Conservation (phyloP, 1,140 invertebrate species). For the Zaprionus taronus region DNA sequence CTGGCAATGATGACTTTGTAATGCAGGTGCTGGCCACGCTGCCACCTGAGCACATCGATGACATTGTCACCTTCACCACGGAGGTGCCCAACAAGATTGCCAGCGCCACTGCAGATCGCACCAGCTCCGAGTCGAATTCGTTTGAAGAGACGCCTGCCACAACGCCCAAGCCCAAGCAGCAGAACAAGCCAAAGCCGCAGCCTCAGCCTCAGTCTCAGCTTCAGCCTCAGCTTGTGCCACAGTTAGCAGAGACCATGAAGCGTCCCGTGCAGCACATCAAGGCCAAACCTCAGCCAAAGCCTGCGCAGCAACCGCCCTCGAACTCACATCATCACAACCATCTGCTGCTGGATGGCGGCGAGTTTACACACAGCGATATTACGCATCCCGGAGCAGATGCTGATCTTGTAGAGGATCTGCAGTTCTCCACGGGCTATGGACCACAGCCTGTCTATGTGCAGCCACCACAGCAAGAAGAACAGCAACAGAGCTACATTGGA, state of each 20-base stretch:
- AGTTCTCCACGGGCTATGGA: constrained; percentile 82
- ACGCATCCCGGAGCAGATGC: constrained; percentile 82
- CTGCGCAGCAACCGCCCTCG: constrained; percentile 1
- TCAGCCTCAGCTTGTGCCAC: constrained; percentile 24
- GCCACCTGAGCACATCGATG: constrained; percentile 62
- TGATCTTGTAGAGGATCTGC: constrained; percentile 79
- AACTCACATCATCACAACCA: constrained; percentile 71
- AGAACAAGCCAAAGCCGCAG: constrained; percentile 23
- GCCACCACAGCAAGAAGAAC: constrained; percentile 56
- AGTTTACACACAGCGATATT: constrained; percentile 83
- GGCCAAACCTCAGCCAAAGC: constrained; percentile 42
- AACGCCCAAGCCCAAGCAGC: constrained; percentile 19
- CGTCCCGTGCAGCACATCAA: constrained; percentile 55
- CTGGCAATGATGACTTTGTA: constrained; percentile 77
- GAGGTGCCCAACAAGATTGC: constrained; percentile 76
- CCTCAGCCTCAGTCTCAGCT: neutral
- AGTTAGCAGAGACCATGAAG: constrained; percentile 34
- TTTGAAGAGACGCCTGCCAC: constrained; percentile 65
- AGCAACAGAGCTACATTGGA: constrained; percentile 47
- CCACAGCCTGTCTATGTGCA: constrained; percentile 73
- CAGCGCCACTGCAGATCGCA: constrained; percentile 53
- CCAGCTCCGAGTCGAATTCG: constrained; percentile 76
- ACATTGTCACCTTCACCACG: constrained; percentile 70
- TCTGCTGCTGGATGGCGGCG: constrained; percentile 61
- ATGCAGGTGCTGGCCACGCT: constrained; percentile 72